Base-by-base conservation (phyloP, 2,113 vertebrate species). In the Podarcis cretensis region DNA sequence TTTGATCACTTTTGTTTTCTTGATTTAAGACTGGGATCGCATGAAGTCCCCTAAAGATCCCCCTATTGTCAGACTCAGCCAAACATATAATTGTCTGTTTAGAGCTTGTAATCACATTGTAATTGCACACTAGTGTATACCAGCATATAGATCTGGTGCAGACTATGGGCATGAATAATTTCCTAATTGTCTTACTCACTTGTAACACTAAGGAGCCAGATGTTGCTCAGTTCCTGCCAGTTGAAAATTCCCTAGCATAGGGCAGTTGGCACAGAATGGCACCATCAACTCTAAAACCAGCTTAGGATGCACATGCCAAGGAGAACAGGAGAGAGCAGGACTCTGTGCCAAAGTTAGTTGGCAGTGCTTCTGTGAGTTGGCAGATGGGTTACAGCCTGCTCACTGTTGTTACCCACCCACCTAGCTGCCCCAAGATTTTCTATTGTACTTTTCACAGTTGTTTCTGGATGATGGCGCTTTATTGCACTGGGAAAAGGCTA, bases 371-470 rank as follows among this genome's bases (percentile, higher is more conserved):
- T 81, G 65, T 81, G 37, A 87, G 32, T 23, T 77, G 87, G 81
- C 87, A 89, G 87, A 89, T 89, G 81, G 63, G 30, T 89, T 68
- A 20, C 65, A 68, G 81, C 63, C 81, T 83, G 59, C 40, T 77
- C 63, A 37, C 74, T 89, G 81, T 83, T 78, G 40, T 57, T 54
- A 40, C 9, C 77, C 23, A 40, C 81, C 63, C 63, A 83, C 40
- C 77, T 83, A 83, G 81, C 73, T 78, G 59, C 54, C 65, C 21
- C 40, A 54, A 77, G 74, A 32, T 83, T 76, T 77, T 77, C 30
- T 40, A 32, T 65, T 88, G 59, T 48, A 66, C 40, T 68, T 77
- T 20, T 81, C 25, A 27, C 23, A 25, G 63, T 83, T 6, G n/a
- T 83, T 77, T 68, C 40, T 37, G 32, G 63, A 40, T 73, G n/a